Evolutionary conservation across 2,113 vertebrate genomes (phyloP), one percentile per base, ranked within the genome.

Genomic region (Diadophis punctatus): DNA sequence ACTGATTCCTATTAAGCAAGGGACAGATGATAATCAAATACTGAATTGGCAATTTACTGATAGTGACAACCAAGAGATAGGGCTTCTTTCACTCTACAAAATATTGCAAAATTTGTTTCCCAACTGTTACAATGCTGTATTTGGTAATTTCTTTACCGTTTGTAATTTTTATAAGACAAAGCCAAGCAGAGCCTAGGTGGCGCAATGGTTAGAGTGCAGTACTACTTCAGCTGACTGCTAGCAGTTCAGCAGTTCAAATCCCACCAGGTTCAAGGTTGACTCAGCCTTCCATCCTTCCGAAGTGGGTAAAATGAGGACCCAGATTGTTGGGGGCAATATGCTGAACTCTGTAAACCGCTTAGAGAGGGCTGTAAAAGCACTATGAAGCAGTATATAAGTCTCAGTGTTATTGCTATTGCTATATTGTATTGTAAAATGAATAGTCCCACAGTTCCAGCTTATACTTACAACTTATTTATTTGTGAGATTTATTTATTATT

Each of bases 121-220:
- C 30, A 92, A 3, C 2, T 25, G 6, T 2, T 91, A n/a, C 30
- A 93, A 87, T 92, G 93, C 68, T 68, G 2, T 8, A 86, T 51
- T 1, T 94, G 16, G 56, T 68, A 93, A 86, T 91, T 95, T 93
- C 10, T 91, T n/a, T 86, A 87, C 18, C 84, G 86, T 80, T 91
- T 90, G 49, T 48, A 91, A 49, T 27, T 91, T 60, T 93, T 18
- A 90, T 55, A 56, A 94, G 87, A 7, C 85, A 88, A 93, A 95
- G 30, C 9, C 0, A 93, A 27, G 49, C 49, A 48, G 46, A 46
- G 5, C 46, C 46, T 3, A 46, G 46, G 46, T 46, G 46, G 46
- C 46, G 5, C 46, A 46, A 5, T 46, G 46, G 5, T 46, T 46
- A 46, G 46, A 46, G 46, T 46, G 46, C 46, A 46, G 46, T 5